Evolutionary conservation across 2,113 vertebrate genomes (phyloP), one percentile per base, ranked within the genome.

Genomic region (Pholis gunnellus): DNA sequence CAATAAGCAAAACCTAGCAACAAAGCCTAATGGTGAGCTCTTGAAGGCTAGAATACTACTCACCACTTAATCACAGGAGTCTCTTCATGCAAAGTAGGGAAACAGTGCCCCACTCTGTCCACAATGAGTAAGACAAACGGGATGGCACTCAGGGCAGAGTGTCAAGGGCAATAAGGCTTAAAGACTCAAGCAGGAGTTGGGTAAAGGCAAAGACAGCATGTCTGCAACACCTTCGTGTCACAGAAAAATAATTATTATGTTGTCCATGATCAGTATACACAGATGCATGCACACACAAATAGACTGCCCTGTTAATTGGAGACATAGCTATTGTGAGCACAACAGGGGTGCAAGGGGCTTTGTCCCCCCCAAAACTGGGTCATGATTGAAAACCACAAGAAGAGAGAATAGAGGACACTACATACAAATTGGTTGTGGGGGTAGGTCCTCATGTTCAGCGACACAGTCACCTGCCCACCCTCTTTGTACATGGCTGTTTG

Each of bases 401-500:
- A 77, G 48, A 78, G 36, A 79, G 80, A 82, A 89, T 78, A 78
- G 86, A 87, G 69, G 69, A 85, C 78, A 65, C 68, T 56, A 50
- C 79, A 76, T 79, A 79, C 72, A 88, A 82, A 86, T 68, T 38
- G 48, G 66, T 46, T n/a, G 60, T 57, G 70, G 77, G 72, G 72
- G 25, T 60, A 60, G 60, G 42, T 56, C n/a, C 52, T 69, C 18
- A 5, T 79, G 64, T 31, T 71, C 68, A 46, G 59, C 14, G 7
- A 73, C 81, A 81, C 76, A 42, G 48, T 90, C 89, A 91, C 86
- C 89, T 91, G 89, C 79, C 81, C 77, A 68, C 75, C 81, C 75
- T 83, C 71, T 84, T 64, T 73, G 75, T 84, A 86, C 93, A 94
- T 94, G 91, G 88, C 87, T 88, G 82, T 90, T 85, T 92, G 91